Percentiles rank a stretch among this genome's conserved stretches.
phyloP scores from a whole-genome alignment of 2,888 invertebrate genomes.

The Scaeva pyrastri region DNA sequence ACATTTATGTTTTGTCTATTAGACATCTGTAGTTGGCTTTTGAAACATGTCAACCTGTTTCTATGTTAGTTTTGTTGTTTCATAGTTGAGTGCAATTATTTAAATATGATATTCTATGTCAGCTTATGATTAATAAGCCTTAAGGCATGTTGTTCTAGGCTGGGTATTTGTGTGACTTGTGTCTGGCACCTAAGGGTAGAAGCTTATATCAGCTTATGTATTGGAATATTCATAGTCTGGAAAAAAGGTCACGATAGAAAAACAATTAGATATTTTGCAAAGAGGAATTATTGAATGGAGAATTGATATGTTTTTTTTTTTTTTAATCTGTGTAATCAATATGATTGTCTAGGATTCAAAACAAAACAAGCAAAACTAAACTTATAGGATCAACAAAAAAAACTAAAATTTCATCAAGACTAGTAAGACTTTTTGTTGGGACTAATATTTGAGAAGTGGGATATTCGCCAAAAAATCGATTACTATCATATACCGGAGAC shows the following conservation, averaged over 20 bases:
- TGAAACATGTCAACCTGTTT: background rate
- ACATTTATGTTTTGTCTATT: slow-evolving; percentile 20
- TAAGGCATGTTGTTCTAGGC: slow-evolving; percentile 39
- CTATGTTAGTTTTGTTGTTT: background rate
- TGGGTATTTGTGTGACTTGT: slow-evolving; percentile 4
- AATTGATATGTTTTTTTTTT: slow-evolving; percentile 26
- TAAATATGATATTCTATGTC: slow-evolving; percentile 65
- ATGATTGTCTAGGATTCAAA: slow-evolving; percentile 56
- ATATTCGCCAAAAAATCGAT: too few species aligned
- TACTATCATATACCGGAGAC: too few species aligned
- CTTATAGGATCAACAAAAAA: too few species aligned
- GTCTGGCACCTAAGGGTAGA: slow-evolving; percentile 25
- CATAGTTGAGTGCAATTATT: slow-evolving; percentile 43
- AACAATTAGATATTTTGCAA: background rate
- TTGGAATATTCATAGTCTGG: background rate
- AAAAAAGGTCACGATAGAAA: slow-evolving; percentile 5
- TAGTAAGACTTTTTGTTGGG: too few species aligned
- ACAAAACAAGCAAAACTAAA: too few species aligned
- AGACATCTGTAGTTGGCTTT: background rate
- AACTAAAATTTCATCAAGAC: too few species aligned
- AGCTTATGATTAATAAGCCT: slow-evolving; percentile 53
- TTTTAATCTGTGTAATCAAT: slow-evolving; percentile 59
- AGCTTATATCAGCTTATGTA: slow-evolving; percentile 31
- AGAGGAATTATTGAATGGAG: background rate
- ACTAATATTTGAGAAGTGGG: too few species aligned